phyloP scores from a whole-genome alignment of 2,797 vertebrate genomes.

The Erethizon dorsatum region DNA sequence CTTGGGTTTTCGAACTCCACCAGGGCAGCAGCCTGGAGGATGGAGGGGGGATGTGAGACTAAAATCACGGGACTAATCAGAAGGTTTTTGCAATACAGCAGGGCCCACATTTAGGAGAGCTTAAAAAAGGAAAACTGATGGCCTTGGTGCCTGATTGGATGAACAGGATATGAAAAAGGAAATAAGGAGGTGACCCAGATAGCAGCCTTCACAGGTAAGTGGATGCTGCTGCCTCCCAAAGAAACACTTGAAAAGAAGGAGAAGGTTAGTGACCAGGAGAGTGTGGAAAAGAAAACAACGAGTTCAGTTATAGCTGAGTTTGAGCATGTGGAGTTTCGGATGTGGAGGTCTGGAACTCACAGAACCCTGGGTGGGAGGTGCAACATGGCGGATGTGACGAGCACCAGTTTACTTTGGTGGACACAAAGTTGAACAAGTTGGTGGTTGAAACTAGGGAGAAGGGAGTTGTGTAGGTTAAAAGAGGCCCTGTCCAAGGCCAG shows the following conservation, averaged over 20 bases:
- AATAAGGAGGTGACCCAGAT: background rate
- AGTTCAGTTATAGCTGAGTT: background rate
- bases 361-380: background rate
- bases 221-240: background rate
- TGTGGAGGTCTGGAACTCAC: background rate
- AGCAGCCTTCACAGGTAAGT: background rate
- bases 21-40: background rate
- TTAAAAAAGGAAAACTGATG: background rate
- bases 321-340: background rate
- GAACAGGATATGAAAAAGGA: background rate
- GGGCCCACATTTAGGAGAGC: conserved; percentile 15
- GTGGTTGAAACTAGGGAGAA: background rate
- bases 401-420: background rate
- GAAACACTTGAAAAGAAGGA: background rate
- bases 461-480: background rate
- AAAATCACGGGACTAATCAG: background rate
- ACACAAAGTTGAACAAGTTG: background rate
- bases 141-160: background rate
- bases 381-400: fast-evolving
- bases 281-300: background rate
- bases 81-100: conserved; percentile 7
- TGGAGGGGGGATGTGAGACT: background rate
- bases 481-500: background rate
- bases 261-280: background rate
- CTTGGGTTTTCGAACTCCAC: conserved; percentile 18